Base-by-base conservation (phyloP, 1,140 invertebrate species). In the Uloborus diversus region DNA sequence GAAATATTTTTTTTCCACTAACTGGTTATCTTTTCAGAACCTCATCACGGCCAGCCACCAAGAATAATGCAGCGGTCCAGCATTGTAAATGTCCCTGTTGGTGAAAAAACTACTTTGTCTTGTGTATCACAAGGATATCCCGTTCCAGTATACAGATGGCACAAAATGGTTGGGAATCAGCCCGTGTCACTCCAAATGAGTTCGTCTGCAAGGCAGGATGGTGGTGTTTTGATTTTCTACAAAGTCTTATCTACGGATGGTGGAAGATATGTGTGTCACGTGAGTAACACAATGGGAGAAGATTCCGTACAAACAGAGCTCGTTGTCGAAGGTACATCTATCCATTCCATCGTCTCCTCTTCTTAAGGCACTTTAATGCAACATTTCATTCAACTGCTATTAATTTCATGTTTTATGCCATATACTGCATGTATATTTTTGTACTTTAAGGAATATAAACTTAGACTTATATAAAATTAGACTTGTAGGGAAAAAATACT, bases 111-210 rank as follows among this genome's bases (percentile, higher is more conserved):
- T 3, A 80, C 68, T 5, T 86, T 96, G 69, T 89, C 94, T 20
- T 96, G 94, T 87, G 92, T 92, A 82, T 93, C 93, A 61, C 93
- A 93, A 88, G 92, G 90, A 81, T 92, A 89, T 87, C 91, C 93
- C 69, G 73, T 88, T 91, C 85, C 89, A 89, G 84, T 92, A 89
- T 87, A 91, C 90, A 81, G 91, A 91, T 93, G 81, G 81, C 79
- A 81, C 37, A 75, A 70, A 13, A 33, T 73, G 11, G 30, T 56
- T n/a, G 70, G 70, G 4, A 59, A 51, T 25, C 53, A 79, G 7
- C 65, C 76, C 14, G 61, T 78, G 3, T 35, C 73, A 3, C 20
- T 78, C 3, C 61, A 65, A 56, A 25, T 61, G 9, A 61, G 56
- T 33, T 68, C 64, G 17, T 79, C 76, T 17, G 59, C 76, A 25